These are phyloP conservation scores for Drosophila varians DNA, from an alignment of 1,140 invertebrate genomes.

Conservation along the genomic window DNA sequence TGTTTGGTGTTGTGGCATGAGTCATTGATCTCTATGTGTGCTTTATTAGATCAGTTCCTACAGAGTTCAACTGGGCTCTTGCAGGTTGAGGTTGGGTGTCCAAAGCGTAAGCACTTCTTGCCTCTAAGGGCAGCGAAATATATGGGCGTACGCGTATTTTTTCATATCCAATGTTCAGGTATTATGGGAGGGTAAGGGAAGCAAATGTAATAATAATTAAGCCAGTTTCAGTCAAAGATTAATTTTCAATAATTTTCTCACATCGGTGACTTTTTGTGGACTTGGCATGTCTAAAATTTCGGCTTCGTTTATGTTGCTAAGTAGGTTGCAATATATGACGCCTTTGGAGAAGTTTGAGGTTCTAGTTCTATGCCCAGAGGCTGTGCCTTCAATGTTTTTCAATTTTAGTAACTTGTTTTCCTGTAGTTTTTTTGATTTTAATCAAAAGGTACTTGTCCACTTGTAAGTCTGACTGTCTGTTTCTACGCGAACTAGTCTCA, in stretches of 20 bases:
- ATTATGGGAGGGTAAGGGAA: too few relatives aligned
- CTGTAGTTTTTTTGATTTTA: not conserved
- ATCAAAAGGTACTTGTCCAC: not conserved
- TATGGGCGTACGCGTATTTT: not conserved
- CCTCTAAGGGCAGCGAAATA: conserved; percentile 5
- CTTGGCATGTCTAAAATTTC: conserved; percentile 12
- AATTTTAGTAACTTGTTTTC: not conserved
- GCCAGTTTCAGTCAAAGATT: too few relatives aligned
- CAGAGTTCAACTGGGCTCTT: conserved; percentile 4
- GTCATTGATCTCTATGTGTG: conserved; percentile 14
- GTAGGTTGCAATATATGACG: conserved; percentile 13
- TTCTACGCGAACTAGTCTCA: too few relatives aligned
- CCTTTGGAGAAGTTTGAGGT: conserved; percentile 8
- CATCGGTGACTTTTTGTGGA: too few relatives aligned
- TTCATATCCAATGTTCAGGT: too few relatives aligned
- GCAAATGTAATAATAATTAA: too few relatives aligned
- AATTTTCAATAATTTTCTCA: too few relatives aligned
- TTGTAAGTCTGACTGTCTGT: too few relatives aligned
- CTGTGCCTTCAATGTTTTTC: not conserved
- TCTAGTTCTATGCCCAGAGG: not conserved
- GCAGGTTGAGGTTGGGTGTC: conserved; percentile 6
- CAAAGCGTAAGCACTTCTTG: conserved; percentile 1
- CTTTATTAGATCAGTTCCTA: conserved; percentile 12
- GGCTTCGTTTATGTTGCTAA: conserved; percentile 7
- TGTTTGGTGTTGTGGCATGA: conserved; percentile 1